Evolutionary conservation across 2,888 invertebrate species (phyloP), one percentile per base, ranked within the genome.

Genomic region (Ischnura elegans): DNA sequence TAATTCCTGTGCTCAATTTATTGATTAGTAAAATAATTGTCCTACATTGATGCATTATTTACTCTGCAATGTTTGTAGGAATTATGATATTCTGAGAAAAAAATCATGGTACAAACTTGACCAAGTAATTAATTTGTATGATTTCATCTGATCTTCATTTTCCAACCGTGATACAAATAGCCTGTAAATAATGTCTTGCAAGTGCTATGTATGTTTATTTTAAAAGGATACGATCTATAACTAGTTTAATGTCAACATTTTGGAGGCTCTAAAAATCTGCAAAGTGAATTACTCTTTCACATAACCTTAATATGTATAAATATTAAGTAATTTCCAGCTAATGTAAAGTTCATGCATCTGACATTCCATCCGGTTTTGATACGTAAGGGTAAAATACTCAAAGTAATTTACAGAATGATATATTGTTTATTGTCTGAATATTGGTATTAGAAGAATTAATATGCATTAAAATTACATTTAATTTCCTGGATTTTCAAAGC

Each of bases 291-390:
- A n/a, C n/a, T n/a, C n/a, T n/a, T 3, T 76, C 3, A 76, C 4
- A 36, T 76, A 36, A 76, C 10, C 16, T 13, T 13, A 36, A 76
- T 36, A 1, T 8, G 29, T 66, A 8, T 3, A 19, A n/a, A 8
- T n/a, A 66, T 66, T 13, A 3, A 76, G 5, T 76, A 13, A 76
- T 8, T 16, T 16, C 36, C 76, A 36, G 29, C 76, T 10, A 29
- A n/a, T 0, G 36, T 36, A 76, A 5, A 76, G 16, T 76, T 29
- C 29, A 36, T 2, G 13, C 8, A 13, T 16, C 25, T 76, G 1
- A 29, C 13, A 76, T 76, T 76, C 76, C 76, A 76, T 76, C 36
- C 61, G 61, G 61, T 76, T 76, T 76, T 76, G 36, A 76, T 76
- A 10, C 10, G 10, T 16, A 36, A 66, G 3, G 29, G 76, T 16